A percentile compares a stretch with the other conserved stretches of the same genome.
phyloP scores from a whole-genome alignment of 2,888 invertebrate genomes.

The Thereva unica region DNA sequence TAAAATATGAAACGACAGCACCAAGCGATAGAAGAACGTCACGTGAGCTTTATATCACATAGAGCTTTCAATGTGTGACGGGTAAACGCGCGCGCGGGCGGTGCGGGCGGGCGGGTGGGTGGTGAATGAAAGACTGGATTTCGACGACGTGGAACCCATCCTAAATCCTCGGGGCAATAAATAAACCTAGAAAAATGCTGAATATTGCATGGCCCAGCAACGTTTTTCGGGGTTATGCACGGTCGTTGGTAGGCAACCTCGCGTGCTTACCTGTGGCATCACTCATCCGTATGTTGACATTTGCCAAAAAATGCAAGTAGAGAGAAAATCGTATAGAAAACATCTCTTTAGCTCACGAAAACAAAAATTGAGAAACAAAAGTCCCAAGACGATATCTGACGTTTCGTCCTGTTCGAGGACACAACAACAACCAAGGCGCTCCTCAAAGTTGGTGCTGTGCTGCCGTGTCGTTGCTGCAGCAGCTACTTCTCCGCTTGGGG shows the following conservation, averaged over 20 bases:
- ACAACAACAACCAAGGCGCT: too few relatives aligned
- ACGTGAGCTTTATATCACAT: constrained; percentile 24
- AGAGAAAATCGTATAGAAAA: neutral
- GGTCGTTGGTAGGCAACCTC: constrained; percentile 36
- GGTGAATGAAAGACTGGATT: too few relatives aligned
- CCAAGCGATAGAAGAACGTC: constrained; percentile 19
- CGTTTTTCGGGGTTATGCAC: constrained; percentile 21
- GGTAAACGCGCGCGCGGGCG: neutral
- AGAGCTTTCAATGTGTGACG: constrained; percentile 4
- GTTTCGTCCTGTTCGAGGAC: neutral
- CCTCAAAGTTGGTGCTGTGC: too few relatives aligned
- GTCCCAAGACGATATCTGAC: constrained; percentile 27
- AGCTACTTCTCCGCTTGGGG: constrained; percentile 1
- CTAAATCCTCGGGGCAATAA: constrained; percentile 20
- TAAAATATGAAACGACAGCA: constrained; percentile 32
- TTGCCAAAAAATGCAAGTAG: constrained; percentile 27
- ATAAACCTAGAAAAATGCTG: constrained; percentile 33
- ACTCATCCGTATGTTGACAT: constrained; percentile 38
- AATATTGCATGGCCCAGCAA: constrained; percentile 32
- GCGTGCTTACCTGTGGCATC: constrained; percentile 40
- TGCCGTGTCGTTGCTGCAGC: too few relatives aligned
- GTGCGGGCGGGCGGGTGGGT: too few relatives aligned
- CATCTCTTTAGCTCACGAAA: constrained; percentile 8
- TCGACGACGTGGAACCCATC: neutral
- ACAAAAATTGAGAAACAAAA: constrained; percentile 18